A percentile compares a stretch with the other conserved stretches of the same genome.
These are phyloP conservation scores for Dione vanillae DNA, from an alignment of 2,888 invertebrate genomes.

Conservation along the genomic window DNA sequence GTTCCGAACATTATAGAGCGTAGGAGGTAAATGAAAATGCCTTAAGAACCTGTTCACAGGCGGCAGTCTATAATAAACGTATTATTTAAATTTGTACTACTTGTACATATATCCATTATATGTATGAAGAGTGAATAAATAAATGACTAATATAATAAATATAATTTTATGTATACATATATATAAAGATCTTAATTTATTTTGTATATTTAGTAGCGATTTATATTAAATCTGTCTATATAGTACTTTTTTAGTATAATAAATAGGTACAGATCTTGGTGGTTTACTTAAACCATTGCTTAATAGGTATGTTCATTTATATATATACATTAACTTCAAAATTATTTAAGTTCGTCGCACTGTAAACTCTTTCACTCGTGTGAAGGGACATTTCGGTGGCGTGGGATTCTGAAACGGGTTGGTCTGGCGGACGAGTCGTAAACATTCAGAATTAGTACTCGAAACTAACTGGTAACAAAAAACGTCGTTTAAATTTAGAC, in stretches of 20 bases:
- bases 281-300: too few species aligned
- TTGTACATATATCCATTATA: background rate
- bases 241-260: too few species aligned
- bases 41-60: constrained; percentile 46
- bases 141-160: too few species aligned
- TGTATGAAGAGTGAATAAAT: too few species aligned
- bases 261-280: too few species aligned
- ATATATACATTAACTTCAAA: constrained; percentile 5
- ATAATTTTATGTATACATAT: too few species aligned
- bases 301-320: constrained; percentile 18
- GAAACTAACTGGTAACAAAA: constrained; percentile 70
- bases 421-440: constrained; percentile 73
- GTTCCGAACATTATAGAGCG: constrained; percentile 52
- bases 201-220: background rate
- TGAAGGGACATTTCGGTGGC: constrained; percentile 64
- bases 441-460: constrained; percentile 78
- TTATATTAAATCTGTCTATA: background rate
- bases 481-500: constrained; percentile 69
- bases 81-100: background rate
- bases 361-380: constrained; percentile 48
- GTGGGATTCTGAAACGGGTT: constrained; percentile 76
- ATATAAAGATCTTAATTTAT: too few species aligned
- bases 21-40: constrained; percentile 50
- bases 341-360: constrained; percentile 44
- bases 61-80: background rate